Evolutionary conservation across 2,888 invertebrate species (phyloP), one percentile per base, ranked within the genome.

Genomic region (Ischnura elegans): DNA sequence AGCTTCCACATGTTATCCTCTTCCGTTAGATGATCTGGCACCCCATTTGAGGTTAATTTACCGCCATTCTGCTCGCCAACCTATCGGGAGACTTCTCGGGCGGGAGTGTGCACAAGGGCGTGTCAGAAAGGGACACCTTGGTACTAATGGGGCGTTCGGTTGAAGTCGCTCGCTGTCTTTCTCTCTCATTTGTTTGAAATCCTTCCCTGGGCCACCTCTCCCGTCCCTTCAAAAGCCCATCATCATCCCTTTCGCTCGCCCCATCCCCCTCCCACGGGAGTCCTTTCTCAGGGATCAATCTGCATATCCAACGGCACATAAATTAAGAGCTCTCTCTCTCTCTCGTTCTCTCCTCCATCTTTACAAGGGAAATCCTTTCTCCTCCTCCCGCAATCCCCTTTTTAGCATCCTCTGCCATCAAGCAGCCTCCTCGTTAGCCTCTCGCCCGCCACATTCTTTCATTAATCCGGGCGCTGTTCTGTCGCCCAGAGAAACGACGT

Each of bases 261-360:
- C 46, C 25, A 5, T 45, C 45, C 16, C 19, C 0, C 43, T 25
- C 76, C 86, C n/a, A n/a, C 43, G 21, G 25, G 47, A 21, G 8
- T 61, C 90, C 90, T 10, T 90, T n/a, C 76, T 36, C 76, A 61
- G 29, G 36, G 76, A 76, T 76, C 76, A 76, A 76, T 76, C 76
- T 76, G 76, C 76, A 76, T 76, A 76, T 76, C 36, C 76, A 4
- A 36, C 76, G 36, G 29, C 76, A 36, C 76, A 76, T 76, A 36
- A 76, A 76, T 76, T 76, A 76, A 76, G 76, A 36, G 29, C 29
- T 36, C 76, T 76, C 36, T 29, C 36, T 76, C 10, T 29, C 76
- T 36, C 36, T 36, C 76, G 29, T 36, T 21, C n/a, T 19, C 66
- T 66, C 29, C 29, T 76, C 76, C 36, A 36, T 25, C 76, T 76